Evolutionary conservation across 1,140 invertebrate species (phyloP), one percentile per base, ranked within the genome.

Genomic region (Bathynomus jamesi): DNA sequence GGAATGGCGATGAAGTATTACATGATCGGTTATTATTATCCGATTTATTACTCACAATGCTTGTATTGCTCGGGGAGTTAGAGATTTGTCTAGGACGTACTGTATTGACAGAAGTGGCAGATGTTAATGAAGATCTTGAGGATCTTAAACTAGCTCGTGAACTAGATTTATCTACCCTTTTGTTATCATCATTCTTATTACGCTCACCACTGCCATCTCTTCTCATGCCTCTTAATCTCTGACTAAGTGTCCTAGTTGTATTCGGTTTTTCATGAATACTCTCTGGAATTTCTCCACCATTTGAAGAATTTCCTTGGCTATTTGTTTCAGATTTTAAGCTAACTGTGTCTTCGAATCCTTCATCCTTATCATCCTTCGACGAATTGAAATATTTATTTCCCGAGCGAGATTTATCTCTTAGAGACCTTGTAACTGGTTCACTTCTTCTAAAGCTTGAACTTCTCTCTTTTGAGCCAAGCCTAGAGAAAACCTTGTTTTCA

Each of bases 301-400:
- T 69, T n/a, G n/a, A n/a, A 70, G 68, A 69, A 60, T 79, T 78
- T 53, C 78, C 90, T 72, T 91, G 90, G 62, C 91, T 92, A 0
- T 90, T 86, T 0, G 89, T 91, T 79, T 94, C 92, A 0, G 91
- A 93, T 63, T 92, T 90, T 28, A 93, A 83, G 76, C 88, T 92
- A 74, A 93, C 91, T 0, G 91, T 92, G 82, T 94, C 92, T 80
- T 95, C 92, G 79, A 94, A 94, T 8, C 92, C 92, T 84, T 94
- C 92, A 79, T 95, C 92, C 76, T 91, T 90, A 53, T 74, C 91
- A 88, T 73, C 87, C 86, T 70, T 90, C 88, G 17, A 32, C 10
- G 21, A 70, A 67, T 28, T 61, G 25, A 63, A 53, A 63, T 70
- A 66, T 76, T 76, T 65, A 40, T 60, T 78, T 73, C 0, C 81